phyloP scores from a whole-genome alignment of 2,113 vertebrate genomes.

The Onychostoma macrolepis region DNA sequence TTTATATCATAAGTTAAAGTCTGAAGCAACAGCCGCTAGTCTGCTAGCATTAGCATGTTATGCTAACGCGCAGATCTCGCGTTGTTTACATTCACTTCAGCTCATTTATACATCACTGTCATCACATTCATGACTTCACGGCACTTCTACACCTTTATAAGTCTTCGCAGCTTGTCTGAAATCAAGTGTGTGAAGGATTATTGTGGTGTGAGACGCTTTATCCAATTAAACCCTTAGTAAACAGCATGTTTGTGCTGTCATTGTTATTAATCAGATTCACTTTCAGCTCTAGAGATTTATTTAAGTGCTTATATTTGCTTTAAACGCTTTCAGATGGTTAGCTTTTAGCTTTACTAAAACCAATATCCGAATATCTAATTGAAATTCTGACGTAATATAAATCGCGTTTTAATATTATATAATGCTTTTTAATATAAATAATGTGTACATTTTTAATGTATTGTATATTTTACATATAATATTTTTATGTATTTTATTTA shows the following conservation, averaged over 20 bases:
- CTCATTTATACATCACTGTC: background rate
- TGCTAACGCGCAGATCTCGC: background rate
- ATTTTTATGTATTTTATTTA: too few relatives aligned
- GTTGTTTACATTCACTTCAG: slow-evolving; percentile 15
- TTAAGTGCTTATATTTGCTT: background rate
- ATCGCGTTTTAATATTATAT: too few relatives aligned
- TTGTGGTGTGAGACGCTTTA: background rate
- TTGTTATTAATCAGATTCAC: background rate
- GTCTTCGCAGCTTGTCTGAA: too few relatives aligned
- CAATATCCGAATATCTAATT: too few relatives aligned
- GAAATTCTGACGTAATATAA: too few relatives aligned
- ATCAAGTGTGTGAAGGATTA: background rate
- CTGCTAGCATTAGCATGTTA: background rate
- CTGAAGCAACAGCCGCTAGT: background rate
- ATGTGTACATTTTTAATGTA: too few relatives aligned
- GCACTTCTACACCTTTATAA: background rate
- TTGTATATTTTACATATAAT: too few relatives aligned
- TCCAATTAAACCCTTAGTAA: background rate
- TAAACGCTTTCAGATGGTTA: background rate
- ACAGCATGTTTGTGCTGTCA: background rate
- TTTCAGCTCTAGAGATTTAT: background rate
- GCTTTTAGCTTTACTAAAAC: background rate
- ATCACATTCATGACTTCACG: background rate
- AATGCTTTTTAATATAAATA: background rate
- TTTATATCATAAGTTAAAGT: background rate